Evolutionary conservation across 2,888 invertebrate species (phyloP).

Genomic region (Cyclophora albipunctata): DNA sequence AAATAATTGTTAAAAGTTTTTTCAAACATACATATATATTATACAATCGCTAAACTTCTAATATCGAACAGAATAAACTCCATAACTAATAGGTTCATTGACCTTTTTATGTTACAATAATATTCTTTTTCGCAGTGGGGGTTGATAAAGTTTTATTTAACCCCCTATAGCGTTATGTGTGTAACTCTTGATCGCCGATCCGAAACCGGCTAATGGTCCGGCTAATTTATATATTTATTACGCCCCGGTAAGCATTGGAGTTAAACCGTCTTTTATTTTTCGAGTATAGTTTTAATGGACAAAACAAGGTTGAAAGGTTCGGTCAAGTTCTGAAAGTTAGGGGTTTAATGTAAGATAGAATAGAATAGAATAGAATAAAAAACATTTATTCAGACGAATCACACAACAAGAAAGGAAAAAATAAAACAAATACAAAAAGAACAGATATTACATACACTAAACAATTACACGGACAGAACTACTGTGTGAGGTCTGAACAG

Average conservation of each 20-base stretch:
- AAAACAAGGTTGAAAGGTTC: not conserved
- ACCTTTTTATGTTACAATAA: not conserved
- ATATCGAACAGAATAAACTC: too few relatives aligned
- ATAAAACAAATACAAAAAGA: too few relatives aligned
- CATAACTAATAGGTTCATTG: not conserved
- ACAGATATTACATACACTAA: too few relatives aligned
- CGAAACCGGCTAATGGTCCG: conserved; percentile 36
- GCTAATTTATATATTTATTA: conserved; percentile 51
- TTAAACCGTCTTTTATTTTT: not conserved
- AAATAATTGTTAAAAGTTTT: too few relatives aligned
- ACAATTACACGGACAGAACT: too few relatives aligned
- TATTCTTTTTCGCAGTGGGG: conserved; percentile 2
- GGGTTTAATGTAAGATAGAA: conserved; percentile 1
- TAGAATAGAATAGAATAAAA: too few relatives aligned
- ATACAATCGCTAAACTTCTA: too few relatives aligned
- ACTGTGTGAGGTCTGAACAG: too few relatives aligned
- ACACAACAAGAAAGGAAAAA: too few relatives aligned
- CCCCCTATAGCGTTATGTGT: conserved; percentile 37
- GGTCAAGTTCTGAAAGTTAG: not conserved
- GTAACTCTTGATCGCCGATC: conserved; percentile 32
- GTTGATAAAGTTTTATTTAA: conserved; percentile 34
- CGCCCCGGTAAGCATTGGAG: conserved; percentile 1
- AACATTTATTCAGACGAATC: too few relatives aligned
- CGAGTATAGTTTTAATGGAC: conserved; percentile 2
- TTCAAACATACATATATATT: too few relatives aligned